Conservation (phyloP, 2,888 invertebrate genomes). For the Nomada goodeniana region DNA sequence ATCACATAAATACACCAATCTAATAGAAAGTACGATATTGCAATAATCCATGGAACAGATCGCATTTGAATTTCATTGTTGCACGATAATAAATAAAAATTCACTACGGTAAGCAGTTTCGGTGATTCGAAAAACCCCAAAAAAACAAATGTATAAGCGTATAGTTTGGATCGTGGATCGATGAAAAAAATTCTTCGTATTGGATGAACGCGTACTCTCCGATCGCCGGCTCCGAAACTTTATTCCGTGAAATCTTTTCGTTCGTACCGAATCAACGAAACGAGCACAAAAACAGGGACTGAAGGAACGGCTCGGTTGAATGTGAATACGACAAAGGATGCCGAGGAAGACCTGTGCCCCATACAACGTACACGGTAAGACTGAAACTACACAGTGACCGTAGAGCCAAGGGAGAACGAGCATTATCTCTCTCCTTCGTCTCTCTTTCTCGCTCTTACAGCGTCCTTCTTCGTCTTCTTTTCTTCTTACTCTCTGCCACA, state of each 20-base stretch:
- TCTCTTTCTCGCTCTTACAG: conserved; percentile 55
- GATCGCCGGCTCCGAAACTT: conserved; percentile 28
- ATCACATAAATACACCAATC: no score
- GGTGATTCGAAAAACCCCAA: background rate
- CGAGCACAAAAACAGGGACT: conserved; percentile 55
- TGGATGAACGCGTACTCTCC: background rate
- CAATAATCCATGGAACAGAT: background rate
- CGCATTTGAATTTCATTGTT: no score
- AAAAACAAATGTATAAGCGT: background rate
- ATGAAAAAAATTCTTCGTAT: conserved; percentile 23
- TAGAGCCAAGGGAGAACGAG: conserved; percentile 67
- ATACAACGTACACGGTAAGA: conserved; percentile 75
- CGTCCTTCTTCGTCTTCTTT: conserved; percentile 54
- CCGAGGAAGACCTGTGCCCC: conserved; percentile 62
- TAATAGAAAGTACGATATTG: no score
- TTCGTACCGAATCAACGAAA: conserved; percentile 49
- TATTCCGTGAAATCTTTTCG: conserved; percentile 46
- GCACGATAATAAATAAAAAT: no score
- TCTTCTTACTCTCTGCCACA: conserved; percentile 56
- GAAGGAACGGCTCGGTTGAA: conserved; percentile 49
- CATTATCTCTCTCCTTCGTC: conserved; percentile 64
- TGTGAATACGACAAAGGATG: conserved; percentile 63
- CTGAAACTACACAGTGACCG: conserved; percentile 77
- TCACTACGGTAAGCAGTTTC: background rate
- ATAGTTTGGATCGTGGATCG: background rate